Evolutionary conservation across 2,113 vertebrate species (phyloP), one percentile per base, ranked within the genome.

Genomic region (Lampris incognitus): DNA sequence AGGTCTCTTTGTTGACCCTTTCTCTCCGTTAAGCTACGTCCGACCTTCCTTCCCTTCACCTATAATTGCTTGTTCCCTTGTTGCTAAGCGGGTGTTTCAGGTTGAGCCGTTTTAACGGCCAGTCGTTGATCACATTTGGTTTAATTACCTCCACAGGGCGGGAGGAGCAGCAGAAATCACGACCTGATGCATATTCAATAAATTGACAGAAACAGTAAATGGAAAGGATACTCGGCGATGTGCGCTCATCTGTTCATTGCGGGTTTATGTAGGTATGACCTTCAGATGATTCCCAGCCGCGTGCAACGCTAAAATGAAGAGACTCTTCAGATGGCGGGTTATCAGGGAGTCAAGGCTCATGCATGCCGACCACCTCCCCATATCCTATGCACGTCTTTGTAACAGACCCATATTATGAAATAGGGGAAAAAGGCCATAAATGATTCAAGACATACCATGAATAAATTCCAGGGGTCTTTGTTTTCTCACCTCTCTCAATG

Each of bases 61-160:
- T 52, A 37, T 72, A 69, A 82, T 89, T 54, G 69, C 64, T 74
- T 58, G 78, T 68, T 80, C 81, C 82, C 44, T 52, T 69, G 86
- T 88, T 90, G 87, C 88, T 89, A 85, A 78, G 85, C 91, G 76
- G 66, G 73, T 50, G 55, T 80, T 82, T 88, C 82, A 78, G 87
- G 85, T 87, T 89, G 85, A 90, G 79, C 78, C 87, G 90, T 82
- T 92, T 88, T 93, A 92, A 88, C 85, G 72, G 73, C 65, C 50
- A 1, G 52, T 66, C 56, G 79, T 89, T 76, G 83, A 89, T 91
- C 87, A 87, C 83, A 86, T 82, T 87, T 69, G 2, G 74, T 87
- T 92, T 91, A 91, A 92, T 91, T 92, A 90, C 88, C 79, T 78
- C 69, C 67, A 81, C 52, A 67, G 11, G 60, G 77, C 65, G n/a